A percentile compares a stretch with the other conserved stretches of the same genome.
These are phyloP conservation scores for Natrix natrix DNA, from an alignment of 2,797 vertebrate species.

Conservation along the genomic window DNA sequence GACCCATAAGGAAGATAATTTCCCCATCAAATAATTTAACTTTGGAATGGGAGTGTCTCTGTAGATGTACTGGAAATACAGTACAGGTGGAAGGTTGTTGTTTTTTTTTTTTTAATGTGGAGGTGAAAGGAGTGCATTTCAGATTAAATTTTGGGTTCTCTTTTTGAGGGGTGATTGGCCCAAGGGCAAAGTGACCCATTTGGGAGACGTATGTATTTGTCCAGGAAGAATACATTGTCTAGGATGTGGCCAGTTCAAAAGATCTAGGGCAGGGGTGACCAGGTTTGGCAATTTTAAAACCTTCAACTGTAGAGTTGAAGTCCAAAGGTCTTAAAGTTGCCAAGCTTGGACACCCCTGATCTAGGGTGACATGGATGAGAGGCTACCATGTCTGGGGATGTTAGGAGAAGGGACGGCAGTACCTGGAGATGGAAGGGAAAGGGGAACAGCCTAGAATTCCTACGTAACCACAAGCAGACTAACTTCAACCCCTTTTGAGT, in stretches of 20 bases:
- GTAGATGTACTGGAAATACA: neutral
- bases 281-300: neutral
- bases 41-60: neutral
- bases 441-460: neutral
- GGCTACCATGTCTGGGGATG: too few relatives aligned
- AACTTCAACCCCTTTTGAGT: neutral
- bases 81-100: neutral
- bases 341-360: too few relatives aligned
- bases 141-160: neutral
- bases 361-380: neutral
- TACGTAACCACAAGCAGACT: neutral
- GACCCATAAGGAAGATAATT: neutral
- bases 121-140: neutral
- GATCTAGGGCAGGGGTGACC: too few relatives aligned
- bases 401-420: neutral
- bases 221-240: too few relatives aligned
- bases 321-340: too few relatives aligned
- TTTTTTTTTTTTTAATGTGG: neutral
- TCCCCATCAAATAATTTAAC: neutral
- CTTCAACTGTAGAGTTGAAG: too few relatives aligned
- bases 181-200: neutral
- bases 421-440: neutral
- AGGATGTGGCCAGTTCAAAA: too few relatives aligned
- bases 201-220: neutral
- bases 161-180: neutral